Evolutionary conservation across 2,113 vertebrate species (phyloP).

Genomic region (Marmota flaviventris): DNA sequence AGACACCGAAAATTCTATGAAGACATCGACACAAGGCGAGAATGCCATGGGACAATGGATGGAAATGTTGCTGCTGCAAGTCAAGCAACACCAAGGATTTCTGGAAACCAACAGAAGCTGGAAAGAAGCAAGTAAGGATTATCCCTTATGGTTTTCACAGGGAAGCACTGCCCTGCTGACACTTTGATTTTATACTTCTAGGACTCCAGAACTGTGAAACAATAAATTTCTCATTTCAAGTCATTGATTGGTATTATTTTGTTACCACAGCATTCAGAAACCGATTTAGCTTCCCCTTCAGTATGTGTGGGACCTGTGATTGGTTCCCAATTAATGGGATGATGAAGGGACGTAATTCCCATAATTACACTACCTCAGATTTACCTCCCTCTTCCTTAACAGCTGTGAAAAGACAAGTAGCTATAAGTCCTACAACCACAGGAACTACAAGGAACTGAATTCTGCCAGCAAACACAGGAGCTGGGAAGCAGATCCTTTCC

Average conservation of each 20-base stretch:
- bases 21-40: not conserved
- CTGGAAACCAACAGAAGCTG: not conserved
- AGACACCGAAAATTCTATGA: not conserved
- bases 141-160: not conserved
- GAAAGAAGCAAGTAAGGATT: not conserved
- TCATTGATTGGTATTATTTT: not conserved
- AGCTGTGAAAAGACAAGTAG: not conserved
- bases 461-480: not conserved
- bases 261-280: not conserved
- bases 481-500: not conserved
- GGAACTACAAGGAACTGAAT: not conserved
- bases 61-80: fast-evolving
- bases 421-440: not conserved
- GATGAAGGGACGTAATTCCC: not conserved
- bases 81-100: not conserved
- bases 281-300: too few relatives aligned
- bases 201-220: not conserved
- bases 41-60: fast-evolving
- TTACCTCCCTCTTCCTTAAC: not conserved
- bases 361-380: not conserved
- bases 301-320: not conserved
- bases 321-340: not conserved
- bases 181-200: not conserved
- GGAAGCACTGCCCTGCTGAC: not conserved
- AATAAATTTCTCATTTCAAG: not conserved